phyloP scores from a whole-genome alignment of 2,888 invertebrate genomes.

The Tupiocoris notatus region DNA sequence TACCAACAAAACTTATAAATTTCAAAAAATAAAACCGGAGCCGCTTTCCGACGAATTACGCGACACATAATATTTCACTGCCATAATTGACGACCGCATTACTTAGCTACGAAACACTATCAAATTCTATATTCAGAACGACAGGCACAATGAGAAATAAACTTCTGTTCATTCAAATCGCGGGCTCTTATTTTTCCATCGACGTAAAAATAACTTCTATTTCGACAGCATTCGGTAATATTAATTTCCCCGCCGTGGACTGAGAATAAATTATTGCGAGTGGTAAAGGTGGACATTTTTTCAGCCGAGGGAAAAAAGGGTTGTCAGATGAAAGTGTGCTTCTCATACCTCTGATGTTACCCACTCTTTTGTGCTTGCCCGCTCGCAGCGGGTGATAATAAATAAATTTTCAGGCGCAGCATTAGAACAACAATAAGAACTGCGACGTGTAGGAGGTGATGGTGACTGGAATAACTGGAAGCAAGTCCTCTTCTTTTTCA shows the following conservation, averaged over 20 bases:
- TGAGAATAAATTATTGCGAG: background rate
- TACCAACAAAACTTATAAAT: too few relatives aligned
- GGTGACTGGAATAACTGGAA: background rate
- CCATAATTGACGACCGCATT: too few relatives aligned
- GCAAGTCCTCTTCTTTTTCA: background rate
- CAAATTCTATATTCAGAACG: too few relatives aligned
- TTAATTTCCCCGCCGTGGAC: background rate
- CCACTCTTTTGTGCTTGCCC: background rate
- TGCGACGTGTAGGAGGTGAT: background rate
- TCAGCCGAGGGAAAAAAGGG: background rate
- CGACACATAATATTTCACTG: too few relatives aligned
- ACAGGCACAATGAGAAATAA: too few relatives aligned
- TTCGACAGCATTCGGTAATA: background rate
- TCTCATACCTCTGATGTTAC: background rate
- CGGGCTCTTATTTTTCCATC: background rate
- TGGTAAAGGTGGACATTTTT: background rate
- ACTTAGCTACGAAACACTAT: too few relatives aligned
- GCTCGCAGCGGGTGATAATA: background rate
- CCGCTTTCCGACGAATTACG: too few relatives aligned
- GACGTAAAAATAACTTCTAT: background rate
- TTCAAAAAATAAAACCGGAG: too few relatives aligned
- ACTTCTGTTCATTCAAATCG: too few relatives aligned
- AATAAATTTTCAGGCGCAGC: background rate
- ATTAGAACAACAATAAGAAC: background rate
- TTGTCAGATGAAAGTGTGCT: background rate